Evolutionary conservation across 2,113 vertebrate genomes (phyloP), one percentile per base, ranked within the genome.

Genomic region (Chamaetylas fuelleborni): DNA sequence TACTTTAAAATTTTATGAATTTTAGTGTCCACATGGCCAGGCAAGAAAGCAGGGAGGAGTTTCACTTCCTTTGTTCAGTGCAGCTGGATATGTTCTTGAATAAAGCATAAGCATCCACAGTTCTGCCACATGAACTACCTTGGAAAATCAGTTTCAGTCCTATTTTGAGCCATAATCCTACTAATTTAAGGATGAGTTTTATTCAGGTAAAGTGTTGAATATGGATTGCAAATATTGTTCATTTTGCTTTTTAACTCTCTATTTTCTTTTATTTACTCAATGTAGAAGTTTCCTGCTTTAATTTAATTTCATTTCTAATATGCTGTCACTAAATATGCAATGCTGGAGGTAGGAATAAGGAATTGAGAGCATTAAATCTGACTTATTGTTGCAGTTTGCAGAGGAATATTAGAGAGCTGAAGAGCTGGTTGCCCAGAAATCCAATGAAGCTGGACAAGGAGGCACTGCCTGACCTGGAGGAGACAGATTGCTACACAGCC

Each of bases 361-460:
- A n/a, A 5, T 2, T 12, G 26, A 58, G 24, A 87, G 20, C 0
- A 0, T 51, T 72, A 15, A 40, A 47, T 85, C 57, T 95, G 50
- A 64, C 71, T 70, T 60, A 2, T 51, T 53, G 43, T 95, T 96
- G 97, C 97, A 99, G 98, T 95, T 98, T 99, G 94, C 98, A 99
- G 97, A 98, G 98, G 92, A 98, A 98, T 87, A 98, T 98, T 89
- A 98, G 97, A 89, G 98, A 99, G 95, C 91, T 99, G 67, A 99
- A 99, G 95, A 99, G 98, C 28, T 99, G 99, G 99, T 96, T 99
- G 94, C 98, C 99, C 31, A 98, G 97, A 95, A 99, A 99, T 95
- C 99, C 99, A 12, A 99, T 99, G 99, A 99, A 99, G 97, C 98
- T 99, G 12, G 99, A 99, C 97, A 99, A 99, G 95, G 99, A 99